Evolutionary conservation across 2,888 invertebrate species (phyloP).

Genomic region (Chaetogeoica ovagalla): DNA sequence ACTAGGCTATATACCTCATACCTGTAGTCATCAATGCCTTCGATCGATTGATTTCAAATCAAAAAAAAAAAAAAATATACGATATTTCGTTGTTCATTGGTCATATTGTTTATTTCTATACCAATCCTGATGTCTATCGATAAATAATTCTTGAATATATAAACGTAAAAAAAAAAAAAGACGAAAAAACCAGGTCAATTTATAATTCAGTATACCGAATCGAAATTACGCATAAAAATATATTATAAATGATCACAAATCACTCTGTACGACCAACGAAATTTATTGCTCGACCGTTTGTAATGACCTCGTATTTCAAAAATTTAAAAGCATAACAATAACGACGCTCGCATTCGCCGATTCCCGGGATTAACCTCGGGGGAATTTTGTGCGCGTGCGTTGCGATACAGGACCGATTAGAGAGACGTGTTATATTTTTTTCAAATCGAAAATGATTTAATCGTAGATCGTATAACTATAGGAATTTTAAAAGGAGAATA

Average conservation of each 20-base stretch:
- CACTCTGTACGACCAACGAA: neutral
- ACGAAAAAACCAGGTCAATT: no score
- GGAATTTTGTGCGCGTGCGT: neutral
- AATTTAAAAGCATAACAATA: neutral
- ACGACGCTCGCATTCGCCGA: neutral
- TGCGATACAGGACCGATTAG: neutral
- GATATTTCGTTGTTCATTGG: no score
- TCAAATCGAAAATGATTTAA: constrained; percentile 3
- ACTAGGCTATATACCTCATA: no score
- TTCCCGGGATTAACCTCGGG: neutral
- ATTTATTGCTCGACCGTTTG: no score
- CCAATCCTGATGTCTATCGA: no score
- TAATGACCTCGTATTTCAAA: neutral
- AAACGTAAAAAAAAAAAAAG: neutral
- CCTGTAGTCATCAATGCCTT: no score
- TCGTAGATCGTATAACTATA: neutral
- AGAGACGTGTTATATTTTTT: neutral
- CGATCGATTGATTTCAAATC: no score
- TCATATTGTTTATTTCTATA: no score
- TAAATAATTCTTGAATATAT: neutral
- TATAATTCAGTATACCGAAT: neutral
- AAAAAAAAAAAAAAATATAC: no score
- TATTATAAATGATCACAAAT: neutral
- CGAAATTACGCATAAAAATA: neutral
- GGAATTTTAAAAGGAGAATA: no score